Conservation (phyloP, 2,797 vertebrate genomes). For the Centroberyx gerrardi region DNA sequence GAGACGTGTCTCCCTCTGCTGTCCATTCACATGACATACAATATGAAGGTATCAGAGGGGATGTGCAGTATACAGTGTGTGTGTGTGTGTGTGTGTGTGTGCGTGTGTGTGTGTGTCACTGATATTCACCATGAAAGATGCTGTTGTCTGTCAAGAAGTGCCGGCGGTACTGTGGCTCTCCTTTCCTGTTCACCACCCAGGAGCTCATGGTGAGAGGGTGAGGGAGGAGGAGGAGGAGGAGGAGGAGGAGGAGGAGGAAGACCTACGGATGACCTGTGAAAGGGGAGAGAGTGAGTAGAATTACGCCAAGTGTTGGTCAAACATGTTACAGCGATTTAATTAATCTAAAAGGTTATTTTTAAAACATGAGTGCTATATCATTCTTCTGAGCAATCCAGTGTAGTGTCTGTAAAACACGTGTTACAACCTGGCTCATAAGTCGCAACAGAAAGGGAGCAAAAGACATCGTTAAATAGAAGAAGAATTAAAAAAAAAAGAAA, state of each 20-base stretch:
- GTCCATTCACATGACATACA: slow-evolving; percentile 57
- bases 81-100: slow-evolving; percentile 3
- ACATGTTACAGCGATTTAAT: background rate
- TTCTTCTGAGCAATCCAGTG: too few relatives aligned
- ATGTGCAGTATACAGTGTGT: background rate
- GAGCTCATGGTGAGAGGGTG: slow-evolving; percentile 86
- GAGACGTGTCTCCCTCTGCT: slow-evolving; percentile 78
- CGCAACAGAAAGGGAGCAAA: too few relatives aligned
- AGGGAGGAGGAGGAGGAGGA: slow-evolving; percentile 10
- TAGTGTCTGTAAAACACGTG: too few relatives aligned
- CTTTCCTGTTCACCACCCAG: slow-evolving; percentile 87
- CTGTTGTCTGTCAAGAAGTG: slow-evolving; percentile 97
- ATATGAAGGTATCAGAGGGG: slow-evolving; percentile 2
- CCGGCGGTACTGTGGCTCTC: slow-evolving; percentile 90
- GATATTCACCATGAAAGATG: slow-evolving; percentile 91
- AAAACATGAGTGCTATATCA: too few relatives aligned
- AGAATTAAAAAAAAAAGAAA: too few relatives aligned
- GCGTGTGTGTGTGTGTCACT: background rate
- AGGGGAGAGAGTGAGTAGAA: background rate
- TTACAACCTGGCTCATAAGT: too few relatives aligned
- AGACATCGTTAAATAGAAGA: too few relatives aligned
- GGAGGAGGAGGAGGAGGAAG: slow-evolving; percentile 18
- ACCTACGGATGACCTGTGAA: slow-evolving; percentile 3
- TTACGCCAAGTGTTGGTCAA: background rate
- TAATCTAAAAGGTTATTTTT: too few relatives aligned